Base-by-base conservation (phyloP, 2,113 vertebrate species). In the Arvicanthis niloticus region DNA sequence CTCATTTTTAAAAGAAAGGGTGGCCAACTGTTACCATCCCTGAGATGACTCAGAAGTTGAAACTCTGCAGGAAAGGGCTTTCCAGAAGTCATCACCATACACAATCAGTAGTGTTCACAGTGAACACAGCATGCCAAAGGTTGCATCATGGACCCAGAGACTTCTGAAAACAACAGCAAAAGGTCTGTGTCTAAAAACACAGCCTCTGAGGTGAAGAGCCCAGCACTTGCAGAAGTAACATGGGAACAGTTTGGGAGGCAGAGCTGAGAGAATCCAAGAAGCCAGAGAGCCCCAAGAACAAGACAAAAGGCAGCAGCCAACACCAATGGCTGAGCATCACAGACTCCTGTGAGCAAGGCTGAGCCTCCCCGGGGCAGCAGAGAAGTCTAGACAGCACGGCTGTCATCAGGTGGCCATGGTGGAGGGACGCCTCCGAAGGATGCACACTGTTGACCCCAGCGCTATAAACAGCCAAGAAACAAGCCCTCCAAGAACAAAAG, bases 1-100 rank as follows among this genome's bases (percentile, higher is more conserved):
- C 62, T 94, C 58, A 70, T 8, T 91, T 94, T 62, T 88, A 82
- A 97, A 80, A 91, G 37, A 45, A 86, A 51, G 76, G 10, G 56
- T 8, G 72, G 51, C 75, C 60, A 82, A 82, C 81, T 76, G 26
- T 65, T 53, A 65, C 81, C 31, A 96, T 81, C 13, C 11, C 11
- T 60, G 85, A 92, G 34, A 70, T 93, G 51, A 92, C 42, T 80
- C 65, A 67, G 51, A 76, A 76, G 22, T 67, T 96, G 42, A 65
- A 53, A 80, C 80, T 45, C 60, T 68, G 26, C 53, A 90, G 56
- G 76, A 10, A 81, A 80, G 5, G 16, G 70, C 92, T 89, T 90
- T 58, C 90, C 87, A 84, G 77, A 12, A 42, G 37, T 89, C 62
- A 45, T 70, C 40, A 91, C 10, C 60, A 29, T 72, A 48, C 68